Base-by-base conservation (phyloP, 2,888 invertebrate species). In the Graphium colonna region DNA sequence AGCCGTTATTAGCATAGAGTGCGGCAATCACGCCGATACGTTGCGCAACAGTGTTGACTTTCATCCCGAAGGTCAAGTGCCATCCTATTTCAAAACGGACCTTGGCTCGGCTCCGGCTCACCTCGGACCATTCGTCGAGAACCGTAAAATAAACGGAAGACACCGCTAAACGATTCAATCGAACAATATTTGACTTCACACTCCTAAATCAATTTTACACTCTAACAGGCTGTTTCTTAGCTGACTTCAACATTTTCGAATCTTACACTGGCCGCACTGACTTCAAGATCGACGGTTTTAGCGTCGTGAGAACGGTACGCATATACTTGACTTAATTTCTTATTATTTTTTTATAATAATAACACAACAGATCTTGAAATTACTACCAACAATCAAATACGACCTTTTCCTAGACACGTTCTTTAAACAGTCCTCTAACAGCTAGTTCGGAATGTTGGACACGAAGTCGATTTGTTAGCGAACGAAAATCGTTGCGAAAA, bases 41-140 rank as follows among this genome's bases (percentile, higher is more conserved):
- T 88, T 89, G 82, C 83, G 83, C 81, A 88, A 85, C 74, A 73
- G 68, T 87, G 81, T 89, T 89, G 88, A 88, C 89, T 88, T 89
- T 89, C 89, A 86, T 88, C 86, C 87, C 79, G 86, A 87, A 87
- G 89, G 89, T 89, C 88, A 88, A 87, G 87, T 79, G 74, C 83
- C 88, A 88, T 89, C 88, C 88, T 89, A 89, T 87, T 88, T 87
- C 88, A 85, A 87, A 85, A 86, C 71, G 77, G 72, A 88, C 87
- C 88, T 88, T 87, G 86, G 73, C 33, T 73, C 78, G 75, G 71
- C 74, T 81, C 83, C 87, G 75, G 87, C 79, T 88, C 79, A 83
- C 87, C 88, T 88, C 88, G 86, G 65, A 69, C 64, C 64, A 71
- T 66, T 71, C 69, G 67, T 67, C 67, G 68, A 79, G 74, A 79